Evolutionary conservation across 2,888 invertebrate species (phyloP).

Genomic region (Mythimna pallens): DNA sequence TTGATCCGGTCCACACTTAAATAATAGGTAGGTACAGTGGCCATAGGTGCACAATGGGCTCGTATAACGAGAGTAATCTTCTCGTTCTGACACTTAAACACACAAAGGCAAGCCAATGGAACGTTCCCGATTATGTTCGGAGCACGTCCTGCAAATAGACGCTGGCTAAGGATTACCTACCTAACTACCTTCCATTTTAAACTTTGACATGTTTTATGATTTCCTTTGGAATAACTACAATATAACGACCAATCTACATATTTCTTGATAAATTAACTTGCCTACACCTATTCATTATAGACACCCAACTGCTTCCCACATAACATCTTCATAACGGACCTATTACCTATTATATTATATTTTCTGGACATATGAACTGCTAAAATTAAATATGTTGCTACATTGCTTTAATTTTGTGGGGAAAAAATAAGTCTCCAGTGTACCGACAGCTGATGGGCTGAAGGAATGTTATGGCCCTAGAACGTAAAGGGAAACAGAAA

Average conservation of each 20-base stretch:
- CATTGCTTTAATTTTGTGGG: not conserved
- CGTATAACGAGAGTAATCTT: conserved; percentile 79
- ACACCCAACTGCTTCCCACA: conserved; percentile 23
- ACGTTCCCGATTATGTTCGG: conserved; percentile 76
- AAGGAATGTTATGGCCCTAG: no score
- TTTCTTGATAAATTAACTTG: conserved; percentile 42
- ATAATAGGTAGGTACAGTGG: conserved; percentile 46
- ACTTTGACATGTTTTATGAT: conserved; percentile 75
- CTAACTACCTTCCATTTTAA: conserved; percentile 64
- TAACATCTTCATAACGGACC: not conserved
- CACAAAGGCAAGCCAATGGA: conserved; percentile 82
- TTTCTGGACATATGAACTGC: not conserved
- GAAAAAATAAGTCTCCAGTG: not conserved
- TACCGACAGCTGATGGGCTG: not conserved
- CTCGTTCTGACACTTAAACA: conserved; percentile 82
- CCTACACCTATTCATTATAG: conserved; percentile 25
- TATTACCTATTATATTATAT: not conserved
- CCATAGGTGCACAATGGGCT: conserved; percentile 74
- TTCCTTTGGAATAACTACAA: conserved; percentile 65
- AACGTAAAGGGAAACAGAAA: no score
- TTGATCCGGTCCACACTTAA: conserved; percentile 55
- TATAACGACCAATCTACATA: conserved; percentile 19
- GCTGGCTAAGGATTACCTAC: conserved; percentile 63
- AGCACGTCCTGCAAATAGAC: conserved; percentile 83
- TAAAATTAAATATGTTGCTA: not conserved